These are phyloP conservation scores for Catharus fuscescens DNA, from an alignment of 2,113 vertebrate species.

Conservation along the genomic window DNA sequence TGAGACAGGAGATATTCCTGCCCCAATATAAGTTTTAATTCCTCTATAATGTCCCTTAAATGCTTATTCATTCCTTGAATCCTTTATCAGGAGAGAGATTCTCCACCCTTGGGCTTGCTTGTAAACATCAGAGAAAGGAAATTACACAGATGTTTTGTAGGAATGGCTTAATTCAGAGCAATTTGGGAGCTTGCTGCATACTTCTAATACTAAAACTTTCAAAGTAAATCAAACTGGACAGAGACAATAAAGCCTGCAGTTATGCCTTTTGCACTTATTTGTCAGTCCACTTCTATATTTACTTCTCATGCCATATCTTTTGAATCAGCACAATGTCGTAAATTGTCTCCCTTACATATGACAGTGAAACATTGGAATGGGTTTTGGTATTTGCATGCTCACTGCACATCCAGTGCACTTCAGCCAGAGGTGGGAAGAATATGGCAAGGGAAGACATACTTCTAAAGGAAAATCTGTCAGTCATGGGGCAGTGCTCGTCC, in stretches of 20 bases:
- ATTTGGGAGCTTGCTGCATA: not conserved
- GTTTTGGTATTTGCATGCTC: slow-evolving; percentile 48
- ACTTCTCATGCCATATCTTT: slow-evolving; percentile 30
- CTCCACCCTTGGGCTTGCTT: not conserved
- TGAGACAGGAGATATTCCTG: not conserved
- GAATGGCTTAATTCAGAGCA: not conserved
- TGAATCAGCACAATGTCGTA: slow-evolving; percentile 58
- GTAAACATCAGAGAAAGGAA: not conserved
- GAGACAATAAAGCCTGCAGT: slow-evolving; percentile 31
- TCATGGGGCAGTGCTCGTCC: slow-evolving; percentile 7
- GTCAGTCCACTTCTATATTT: slow-evolving; percentile 37
- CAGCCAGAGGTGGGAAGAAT: not conserved
- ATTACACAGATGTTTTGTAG: not conserved
- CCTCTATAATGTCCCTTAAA: not conserved
- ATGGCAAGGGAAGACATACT: not conserved
- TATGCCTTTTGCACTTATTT: slow-evolving; percentile 36
- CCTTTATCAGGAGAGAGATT: not conserved
- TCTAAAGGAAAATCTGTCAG: slow-evolving; percentile 45
- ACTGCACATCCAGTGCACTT: slow-evolving; percentile 30
- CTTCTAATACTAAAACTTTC: not conserved
- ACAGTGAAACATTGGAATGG: slow-evolving; percentile 54
- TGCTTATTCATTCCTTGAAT: not conserved
- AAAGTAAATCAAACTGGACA: not conserved
- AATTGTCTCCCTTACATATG: slow-evolving; percentile 14
- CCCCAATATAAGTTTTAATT: not conserved